Base-by-base conservation (phyloP, 2,797 vertebrate species). In the Myotis pilosus region DNA sequence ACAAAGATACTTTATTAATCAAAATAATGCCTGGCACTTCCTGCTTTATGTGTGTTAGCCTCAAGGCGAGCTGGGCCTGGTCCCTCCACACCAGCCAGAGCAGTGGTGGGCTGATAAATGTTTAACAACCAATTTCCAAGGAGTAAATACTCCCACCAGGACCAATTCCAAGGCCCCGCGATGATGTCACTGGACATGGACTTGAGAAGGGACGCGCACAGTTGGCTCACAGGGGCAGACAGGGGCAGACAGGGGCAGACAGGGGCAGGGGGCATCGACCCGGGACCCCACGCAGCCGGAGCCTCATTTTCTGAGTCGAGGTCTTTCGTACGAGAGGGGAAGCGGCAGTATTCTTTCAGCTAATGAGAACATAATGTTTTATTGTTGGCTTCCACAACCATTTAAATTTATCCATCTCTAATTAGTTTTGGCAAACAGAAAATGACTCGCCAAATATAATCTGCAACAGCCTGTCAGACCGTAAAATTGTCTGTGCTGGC, bases 381-480 rank as follows among this genome's bases (percentile, higher is more conserved):
- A 94, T 92, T 30, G 6, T 87, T 19, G 6, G 19, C 95, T 98
- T 97, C 96, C 85, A 96, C 90, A 95, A 83, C 66, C 97, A 94
- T 96, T 97, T 96, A 96, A 96, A 97, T 96, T 94, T 72, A 97
- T 94, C 96, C 92, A 91, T 94, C 95, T 87, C 89, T 87, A 97
- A 97, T 96, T 97, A 97, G 95, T 97, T 97, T 93, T 87, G 76
- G 94, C 97, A 97, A 97, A 85, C 95, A 97, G 97, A 96, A 97
- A 97, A 92, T 53, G 94, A 97, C 96, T 95, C n/a, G 17, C 82
- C 95, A 98, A 95, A 97, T 94, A 96, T 84, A 95, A 64, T 66
- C 92, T 76, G 36, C 94, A 79, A 57, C 51, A 72, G 80, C 66
- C 86, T 97, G 90, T 92, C 93, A 96, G 91, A 41, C 94, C 62